Conservation (phyloP, 2,113 vertebrate species). For the Euleptes europaea region DNA sequence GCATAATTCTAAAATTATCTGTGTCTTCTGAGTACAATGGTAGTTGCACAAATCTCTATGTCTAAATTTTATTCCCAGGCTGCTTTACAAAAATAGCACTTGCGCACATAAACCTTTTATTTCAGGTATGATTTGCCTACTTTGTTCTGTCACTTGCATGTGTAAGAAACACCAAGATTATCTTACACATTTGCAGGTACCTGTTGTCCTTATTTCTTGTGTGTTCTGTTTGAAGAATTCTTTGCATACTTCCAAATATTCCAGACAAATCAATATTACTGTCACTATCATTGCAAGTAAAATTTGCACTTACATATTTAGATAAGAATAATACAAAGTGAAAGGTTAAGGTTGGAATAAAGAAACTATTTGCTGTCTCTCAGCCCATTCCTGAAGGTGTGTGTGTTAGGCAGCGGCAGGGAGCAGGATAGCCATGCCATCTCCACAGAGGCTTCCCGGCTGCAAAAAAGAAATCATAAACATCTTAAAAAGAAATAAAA, state of each 20-base stretch:
- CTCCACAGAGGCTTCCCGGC: too few relatives aligned
- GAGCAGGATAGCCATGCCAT: too few relatives aligned
- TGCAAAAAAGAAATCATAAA: too few relatives aligned
- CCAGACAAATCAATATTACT: neutral
- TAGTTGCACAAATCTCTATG: neutral
- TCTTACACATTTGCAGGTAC: conserved; percentile 48
- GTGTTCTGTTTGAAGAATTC: conserved; percentile 16
- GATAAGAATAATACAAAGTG: neutral
- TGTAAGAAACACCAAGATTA: conserved; percentile 44
- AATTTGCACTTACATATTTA: neutral
- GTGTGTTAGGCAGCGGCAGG: too few relatives aligned
- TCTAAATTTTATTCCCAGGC: neutral
- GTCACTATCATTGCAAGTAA: neutral
- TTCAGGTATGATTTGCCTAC: neutral
- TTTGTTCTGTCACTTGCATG: conserved; percentile 39
- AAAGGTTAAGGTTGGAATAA: conserved; percentile 1
- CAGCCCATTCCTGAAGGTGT: too few relatives aligned
- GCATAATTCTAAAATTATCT: neutral
- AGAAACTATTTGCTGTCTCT: conserved; percentile 40
- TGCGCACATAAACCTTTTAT: too few relatives aligned
- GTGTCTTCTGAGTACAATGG: neutral
- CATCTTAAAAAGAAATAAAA: too few relatives aligned
- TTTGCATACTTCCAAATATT: neutral
- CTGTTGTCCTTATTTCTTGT: conserved; percentile 38
- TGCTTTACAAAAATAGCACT: neutral